Conservation (phyloP, 2,113 vertebrate genomes). For the Bettongia penicillata region DNA sequence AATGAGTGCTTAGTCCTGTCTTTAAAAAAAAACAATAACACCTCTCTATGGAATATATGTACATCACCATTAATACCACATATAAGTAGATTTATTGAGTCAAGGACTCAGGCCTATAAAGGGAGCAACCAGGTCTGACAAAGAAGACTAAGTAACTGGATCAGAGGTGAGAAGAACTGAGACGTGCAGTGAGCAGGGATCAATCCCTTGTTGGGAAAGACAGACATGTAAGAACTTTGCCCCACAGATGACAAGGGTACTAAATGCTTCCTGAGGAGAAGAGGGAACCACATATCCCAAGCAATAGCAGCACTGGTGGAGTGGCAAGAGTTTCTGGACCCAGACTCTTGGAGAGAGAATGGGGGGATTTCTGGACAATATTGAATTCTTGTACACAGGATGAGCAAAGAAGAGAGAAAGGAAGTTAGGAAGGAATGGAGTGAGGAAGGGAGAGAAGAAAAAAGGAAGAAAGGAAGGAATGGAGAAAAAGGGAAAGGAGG, state of each 20-base stretch:
- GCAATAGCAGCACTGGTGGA: background rate
- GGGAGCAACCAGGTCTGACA: background rate
- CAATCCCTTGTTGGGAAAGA: background rate
- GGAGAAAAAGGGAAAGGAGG: too few relatives aligned
- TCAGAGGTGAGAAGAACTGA: background rate
- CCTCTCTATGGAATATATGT: background rate
- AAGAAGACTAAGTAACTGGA: background rate
- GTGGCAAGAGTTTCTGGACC: background rate
- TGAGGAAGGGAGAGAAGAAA: too few relatives aligned
- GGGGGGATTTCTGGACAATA: too few relatives aligned
- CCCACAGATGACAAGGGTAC: background rate
- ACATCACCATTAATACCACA: background rate
- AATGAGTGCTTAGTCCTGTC: background rate
- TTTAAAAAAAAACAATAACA: background rate
- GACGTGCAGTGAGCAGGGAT: background rate
- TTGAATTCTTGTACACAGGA: too few relatives aligned
- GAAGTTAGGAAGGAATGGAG: too few relatives aligned
- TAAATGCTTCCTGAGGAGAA: background rate
- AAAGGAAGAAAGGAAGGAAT: accelerated
- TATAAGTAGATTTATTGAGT: background rate
- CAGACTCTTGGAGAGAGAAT: too few relatives aligned
- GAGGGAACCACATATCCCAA: too few relatives aligned
- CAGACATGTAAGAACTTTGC: background rate
- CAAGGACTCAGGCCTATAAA: background rate
- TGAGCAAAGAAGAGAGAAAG: too few relatives aligned